Percentiles rank a stretch among this genome's conserved stretches.
phyloP scores from a whole-genome alignment of 2,888 invertebrate species.

The Coleophora flavipennella region DNA sequence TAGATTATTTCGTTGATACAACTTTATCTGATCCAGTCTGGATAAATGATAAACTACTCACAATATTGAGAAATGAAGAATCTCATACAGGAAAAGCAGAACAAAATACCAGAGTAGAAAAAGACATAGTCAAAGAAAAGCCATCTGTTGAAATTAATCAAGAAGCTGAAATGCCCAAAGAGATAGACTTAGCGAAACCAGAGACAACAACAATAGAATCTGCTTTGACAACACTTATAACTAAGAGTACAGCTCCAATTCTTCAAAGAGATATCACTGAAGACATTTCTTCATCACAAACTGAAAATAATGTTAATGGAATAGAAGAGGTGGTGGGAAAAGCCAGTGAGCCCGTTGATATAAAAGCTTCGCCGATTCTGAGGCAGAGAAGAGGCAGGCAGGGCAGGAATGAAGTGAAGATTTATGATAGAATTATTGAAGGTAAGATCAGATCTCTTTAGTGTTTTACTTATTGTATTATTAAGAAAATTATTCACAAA shows the following conservation, averaged over 20 bases:
- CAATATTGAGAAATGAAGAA: slow-evolving; percentile 29
- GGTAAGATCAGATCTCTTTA: slow-evolving; percentile 33
- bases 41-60: slow-evolving; percentile 54
- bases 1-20: slow-evolving; percentile 61
- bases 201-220: slow-evolving; percentile 22
- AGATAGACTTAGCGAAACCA: slow-evolving; percentile 1
- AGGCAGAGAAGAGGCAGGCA: slow-evolving; percentile 54
- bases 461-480: no score
- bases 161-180: background rate
- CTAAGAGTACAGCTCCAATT: slow-evolving; percentile 27
- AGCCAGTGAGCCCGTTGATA: slow-evolving; percentile 50
- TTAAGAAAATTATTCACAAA: no score
- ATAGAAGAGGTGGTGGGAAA: slow-evolving; percentile 27
- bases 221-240: slow-evolving; percentile 24
- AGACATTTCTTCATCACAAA: slow-evolving; percentile 7
- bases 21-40: slow-evolving; percentile 66
- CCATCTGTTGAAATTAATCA: background rate
- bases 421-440: slow-evolving; percentile 65
- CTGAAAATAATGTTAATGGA: slow-evolving; percentile 16
- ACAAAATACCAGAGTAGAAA: slow-evolving; percentile 8
- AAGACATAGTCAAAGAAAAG: slow-evolving; percentile 7
- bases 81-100: slow-evolving; percentile 6
- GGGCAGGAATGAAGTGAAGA: slow-evolving; percentile 61
- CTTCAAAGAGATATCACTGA: slow-evolving; percentile 26
- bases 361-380: slow-evolving; percentile 49